These are phyloP conservation scores for Alfaro cultratus DNA, from an alignment of 2,797 vertebrate genomes.

Conservation along the genomic window DNA sequence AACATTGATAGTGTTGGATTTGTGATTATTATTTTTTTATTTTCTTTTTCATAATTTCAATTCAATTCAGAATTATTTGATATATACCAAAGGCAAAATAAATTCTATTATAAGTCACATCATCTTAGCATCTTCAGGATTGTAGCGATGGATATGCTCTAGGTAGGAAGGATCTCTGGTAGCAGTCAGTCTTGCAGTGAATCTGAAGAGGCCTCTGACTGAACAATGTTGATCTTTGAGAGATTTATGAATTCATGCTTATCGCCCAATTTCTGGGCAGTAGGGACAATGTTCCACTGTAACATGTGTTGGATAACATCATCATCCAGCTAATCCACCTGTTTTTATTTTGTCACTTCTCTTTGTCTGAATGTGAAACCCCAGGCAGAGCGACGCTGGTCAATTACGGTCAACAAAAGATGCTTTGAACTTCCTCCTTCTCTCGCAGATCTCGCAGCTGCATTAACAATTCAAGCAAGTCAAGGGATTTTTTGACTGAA, in stretches of 20 bases:
- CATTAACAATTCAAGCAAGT: background rate
- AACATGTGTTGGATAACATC: background rate
- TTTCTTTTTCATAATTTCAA: background rate
- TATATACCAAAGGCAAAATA: background rate
- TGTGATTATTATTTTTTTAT: slow-evolving; percentile 5
- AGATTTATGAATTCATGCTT: background rate
- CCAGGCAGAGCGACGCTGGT: background rate
- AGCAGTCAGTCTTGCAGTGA: background rate
- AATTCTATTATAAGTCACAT: background rate
- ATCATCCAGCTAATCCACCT: background rate
- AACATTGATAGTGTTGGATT: background rate
- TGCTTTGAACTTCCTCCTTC: background rate
- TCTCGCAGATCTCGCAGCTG: background rate
- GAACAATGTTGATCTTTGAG: background rate
- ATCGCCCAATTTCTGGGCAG: background rate
- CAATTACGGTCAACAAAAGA: background rate
- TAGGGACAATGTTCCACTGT: background rate
- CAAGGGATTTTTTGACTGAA: background rate
- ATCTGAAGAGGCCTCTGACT: background rate
- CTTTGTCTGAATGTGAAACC: background rate
- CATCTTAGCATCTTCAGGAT: background rate
- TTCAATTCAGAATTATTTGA: background rate
- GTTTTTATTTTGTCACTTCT: background rate
- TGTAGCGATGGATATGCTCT: background rate
- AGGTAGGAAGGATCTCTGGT: background rate